Conservation (phyloP, 1,140 invertebrate species). For the Diabrotica undecimpunctata region DNA sequence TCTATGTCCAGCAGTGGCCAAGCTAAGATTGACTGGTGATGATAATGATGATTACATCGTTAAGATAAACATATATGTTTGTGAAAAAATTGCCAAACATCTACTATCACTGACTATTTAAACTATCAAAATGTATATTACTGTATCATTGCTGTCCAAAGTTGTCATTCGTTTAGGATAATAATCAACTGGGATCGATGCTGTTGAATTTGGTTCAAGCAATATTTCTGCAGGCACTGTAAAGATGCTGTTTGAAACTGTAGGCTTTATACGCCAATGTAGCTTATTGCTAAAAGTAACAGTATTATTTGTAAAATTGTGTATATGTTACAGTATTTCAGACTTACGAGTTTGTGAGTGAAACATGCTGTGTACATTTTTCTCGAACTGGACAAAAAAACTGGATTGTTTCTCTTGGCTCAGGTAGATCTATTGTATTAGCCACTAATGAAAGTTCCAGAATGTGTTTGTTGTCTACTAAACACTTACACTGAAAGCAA, state of each 20-base stretch:
- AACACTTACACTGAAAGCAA: conserved; percentile 8
- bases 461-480: conserved; percentile 30
- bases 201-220: conserved; percentile 1
- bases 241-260: conserved; percentile 46
- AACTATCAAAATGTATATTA: neutral
- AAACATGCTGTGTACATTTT: conserved; percentile 33
- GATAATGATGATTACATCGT: no score
- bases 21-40: no score
- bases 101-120: neutral
- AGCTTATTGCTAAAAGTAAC: neutral
- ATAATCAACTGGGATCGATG: conserved; percentile 3
- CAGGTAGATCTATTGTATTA: conserved; percentile 43
- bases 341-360: conserved; percentile 42
- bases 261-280: conserved; percentile 41
- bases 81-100: no score
- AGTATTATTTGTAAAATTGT: neutral
- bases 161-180: conserved; percentile 13
- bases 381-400: conserved; percentile 44
- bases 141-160: conserved; percentile 2
- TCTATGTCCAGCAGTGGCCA: no score
- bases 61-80: no score
- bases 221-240: conserved; percentile 12
- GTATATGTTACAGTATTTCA: neutral
- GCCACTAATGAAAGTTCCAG: conserved; percentile 43
- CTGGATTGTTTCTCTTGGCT: conserved; percentile 40